A percentile compares a stretch with the other conserved stretches of the same genome.
Conservation (phyloP, 2,888 invertebrate species). For the Polyommatus icarus region DNA sequence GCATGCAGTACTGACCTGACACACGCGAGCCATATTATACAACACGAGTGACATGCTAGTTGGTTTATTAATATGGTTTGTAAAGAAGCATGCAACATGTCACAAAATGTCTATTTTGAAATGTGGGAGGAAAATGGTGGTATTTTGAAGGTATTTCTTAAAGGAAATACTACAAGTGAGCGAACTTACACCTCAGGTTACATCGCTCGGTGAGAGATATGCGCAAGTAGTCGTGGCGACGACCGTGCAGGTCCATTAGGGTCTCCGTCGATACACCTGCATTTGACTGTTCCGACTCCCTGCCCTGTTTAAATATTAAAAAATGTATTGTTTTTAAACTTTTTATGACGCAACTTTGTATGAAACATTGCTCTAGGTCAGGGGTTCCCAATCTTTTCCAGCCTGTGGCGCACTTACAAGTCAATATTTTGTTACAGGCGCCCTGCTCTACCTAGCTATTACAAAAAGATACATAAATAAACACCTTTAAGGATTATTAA, state of each 20-base stretch:
- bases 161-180: neutral
- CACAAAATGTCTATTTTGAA: neutral
- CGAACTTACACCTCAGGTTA: conserved; percentile 94
- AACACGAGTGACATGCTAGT: neutral
- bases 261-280: neutral
- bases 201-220: conserved; percentile 98
- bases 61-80: neutral
- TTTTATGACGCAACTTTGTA: no score
- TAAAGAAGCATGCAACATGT: neutral
- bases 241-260: conserved; percentile 90
- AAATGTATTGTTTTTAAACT: neutral
- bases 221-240: conserved; percentile 94
- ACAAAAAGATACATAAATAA: no score
- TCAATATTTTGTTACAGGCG: no score
- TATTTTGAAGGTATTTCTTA: neutral
- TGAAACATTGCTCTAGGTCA: no score
- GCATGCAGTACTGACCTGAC: conserved; percentile 98
- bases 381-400: no score
- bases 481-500: no score
- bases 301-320: neutral
- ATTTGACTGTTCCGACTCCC: neutral
- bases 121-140: neutral
- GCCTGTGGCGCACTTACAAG: no score
- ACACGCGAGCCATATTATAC: neutral
- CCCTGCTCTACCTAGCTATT: no score